These are phyloP conservation scores for Phalacrocorax pelagicus DNA, from an alignment of 2,113 vertebrate genomes.

Conservation along the genomic window DNA sequence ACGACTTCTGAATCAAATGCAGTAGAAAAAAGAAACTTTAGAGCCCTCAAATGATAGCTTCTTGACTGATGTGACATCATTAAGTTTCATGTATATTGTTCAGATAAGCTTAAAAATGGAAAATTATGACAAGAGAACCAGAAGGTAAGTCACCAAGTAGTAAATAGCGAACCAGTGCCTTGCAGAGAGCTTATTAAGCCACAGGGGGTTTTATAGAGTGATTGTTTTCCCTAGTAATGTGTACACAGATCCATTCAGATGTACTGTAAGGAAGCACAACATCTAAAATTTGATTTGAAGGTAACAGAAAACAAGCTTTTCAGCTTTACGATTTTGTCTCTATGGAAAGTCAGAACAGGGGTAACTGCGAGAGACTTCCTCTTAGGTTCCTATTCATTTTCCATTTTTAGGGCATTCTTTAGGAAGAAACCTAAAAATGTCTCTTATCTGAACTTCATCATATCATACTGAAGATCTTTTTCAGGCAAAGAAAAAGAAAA, in stretches of 20 bases:
- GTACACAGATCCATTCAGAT: not conserved
- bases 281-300: not conserved
- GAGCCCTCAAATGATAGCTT: constrained; percentile 77
- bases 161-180: not conserved
- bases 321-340: not conserved
- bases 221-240: not conserved
- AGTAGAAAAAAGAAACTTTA: constrained; percentile 79
- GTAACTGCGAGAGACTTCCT: not conserved
- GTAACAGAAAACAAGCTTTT: not conserved
- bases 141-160: not conserved
- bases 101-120: constrained; percentile 82
- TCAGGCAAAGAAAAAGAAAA: constrained; percentile 50
- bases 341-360: not conserved
- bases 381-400: constrained; percentile 30
- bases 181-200: not conserved
- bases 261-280: not conserved
- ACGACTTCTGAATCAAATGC: not conserved
- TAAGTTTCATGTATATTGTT: constrained; percentile 60
- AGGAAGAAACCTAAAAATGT: constrained; percentile 68
- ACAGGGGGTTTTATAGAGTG: not conserved
- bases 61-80: constrained; percentile 59
- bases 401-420: constrained; percentile 77
- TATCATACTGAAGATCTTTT: constrained; percentile 55
- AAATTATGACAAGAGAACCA: constrained; percentile 40
- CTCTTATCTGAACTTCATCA: constrained; percentile 76